These are phyloP conservation scores for Ptychodera flava DNA, from an alignment of 35 echinoderm and acorn worm genomes.

Conservation along the genomic window DNA sequence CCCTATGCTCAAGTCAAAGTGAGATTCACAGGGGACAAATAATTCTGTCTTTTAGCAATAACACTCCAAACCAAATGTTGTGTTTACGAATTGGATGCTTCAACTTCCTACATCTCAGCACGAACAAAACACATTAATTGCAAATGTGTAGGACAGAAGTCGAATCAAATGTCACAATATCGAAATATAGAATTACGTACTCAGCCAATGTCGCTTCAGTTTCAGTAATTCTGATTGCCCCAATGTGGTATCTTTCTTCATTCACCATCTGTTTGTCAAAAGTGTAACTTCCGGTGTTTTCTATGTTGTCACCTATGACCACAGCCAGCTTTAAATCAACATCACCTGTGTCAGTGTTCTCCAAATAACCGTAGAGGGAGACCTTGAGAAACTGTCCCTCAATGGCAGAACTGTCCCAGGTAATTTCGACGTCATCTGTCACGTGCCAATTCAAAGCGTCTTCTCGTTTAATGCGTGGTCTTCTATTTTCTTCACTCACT, in stretches of 20 bases:
- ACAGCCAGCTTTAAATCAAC: neutral
- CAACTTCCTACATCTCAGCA: too few species aligned
- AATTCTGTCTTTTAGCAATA: too few species aligned
- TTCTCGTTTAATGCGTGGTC: neutral
- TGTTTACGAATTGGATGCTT: too few species aligned
- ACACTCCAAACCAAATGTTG: too few species aligned
- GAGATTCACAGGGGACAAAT: too few species aligned
- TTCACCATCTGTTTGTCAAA: neutral
- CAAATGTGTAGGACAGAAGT: too few species aligned
- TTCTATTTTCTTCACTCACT: neutral
- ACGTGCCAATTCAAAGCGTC: neutral
- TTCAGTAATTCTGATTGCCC: neutral
- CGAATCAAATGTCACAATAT: too few species aligned
- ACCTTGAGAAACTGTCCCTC: neutral
- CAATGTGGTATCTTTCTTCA: neutral
- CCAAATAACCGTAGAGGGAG: neutral
- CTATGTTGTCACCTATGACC: neutral
- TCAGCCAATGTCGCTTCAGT: neutral
- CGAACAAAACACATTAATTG: too few species aligned
- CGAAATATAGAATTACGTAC: too few species aligned
- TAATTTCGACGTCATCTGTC: neutral
- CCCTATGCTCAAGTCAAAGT: too few species aligned
- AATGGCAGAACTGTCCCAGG: neutral
- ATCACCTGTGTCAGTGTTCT: neutral
- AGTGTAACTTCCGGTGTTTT: neutral